Evolutionary conservation across 2,113 vertebrate genomes (phyloP), one percentile per base, ranked within the genome.

Genomic region (Tauraco erythrolophus): DNA sequence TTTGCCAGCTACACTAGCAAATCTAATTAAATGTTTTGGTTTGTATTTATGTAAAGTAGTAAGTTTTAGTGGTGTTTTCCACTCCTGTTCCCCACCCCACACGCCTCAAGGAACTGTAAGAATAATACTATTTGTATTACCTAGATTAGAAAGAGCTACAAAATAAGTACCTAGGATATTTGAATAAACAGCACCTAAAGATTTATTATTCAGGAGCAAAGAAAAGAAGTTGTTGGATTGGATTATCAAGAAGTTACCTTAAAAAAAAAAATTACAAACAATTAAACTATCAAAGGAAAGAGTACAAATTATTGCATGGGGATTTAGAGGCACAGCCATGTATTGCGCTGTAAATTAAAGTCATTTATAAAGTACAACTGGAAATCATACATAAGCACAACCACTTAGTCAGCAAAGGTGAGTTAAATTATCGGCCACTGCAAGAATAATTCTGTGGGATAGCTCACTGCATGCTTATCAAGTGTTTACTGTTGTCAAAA

Each of bases 331-430:
- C 96, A 82, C 46, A 91, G 90, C 98, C 97, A 98, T 97, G 96
- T 98, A 98, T 98, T 86, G 82, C 87, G 90, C 98, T 97, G 98
- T 98, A 99, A 99, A 99, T 99, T 99, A 99, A 99, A 99, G 98
- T 98, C 94, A 99, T 99, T 99, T 99, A 99, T 99, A 99, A 99
- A 96, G 82, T 78, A 96, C 98, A 97, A 95, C 89, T 71, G 64
- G 88, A 93, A 96, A 69, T 78, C 61, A 58, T 25, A 72, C 58
- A 94, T 61, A 87, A 90, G 41, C 68, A 17, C 18, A 89, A 81
- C 65, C 92, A 95, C 92, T 97, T 95, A 93, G 93, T 98, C 97
- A 98, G 97, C 97, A 98, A 89, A 95, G 81, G 75, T 76, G 35
- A 91, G 68, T 88, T 78, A 81, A 82, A 65, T 69, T 92, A 81